Evolutionary conservation across 2,888 invertebrate genomes (phyloP).

Genomic region (Tetrapedia diversipes): DNA sequence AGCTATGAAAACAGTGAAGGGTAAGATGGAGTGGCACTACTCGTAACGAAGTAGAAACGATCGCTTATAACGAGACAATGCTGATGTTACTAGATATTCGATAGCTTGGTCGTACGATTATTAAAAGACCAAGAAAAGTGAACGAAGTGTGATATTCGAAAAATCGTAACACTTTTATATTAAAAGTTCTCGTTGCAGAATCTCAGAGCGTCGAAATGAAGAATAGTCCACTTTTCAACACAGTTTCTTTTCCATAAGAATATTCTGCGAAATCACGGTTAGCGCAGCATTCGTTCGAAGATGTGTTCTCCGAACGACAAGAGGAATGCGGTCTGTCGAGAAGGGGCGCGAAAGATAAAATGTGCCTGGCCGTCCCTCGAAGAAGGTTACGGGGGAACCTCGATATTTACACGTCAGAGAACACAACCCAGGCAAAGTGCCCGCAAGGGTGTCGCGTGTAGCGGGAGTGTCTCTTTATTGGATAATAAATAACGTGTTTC

Average conservation of each 20-base stretch:
- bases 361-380: constrained; percentile 47
- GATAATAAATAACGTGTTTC: constrained; percentile 79
- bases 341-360: constrained; percentile 59
- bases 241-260: background rate
- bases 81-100: no score
- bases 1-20: no score
- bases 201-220: no score
- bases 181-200: no score
- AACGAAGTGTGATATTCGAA: no score
- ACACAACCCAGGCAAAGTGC: constrained; percentile 62
- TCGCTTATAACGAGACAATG: no score
- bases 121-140: no score
- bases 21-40: no score
- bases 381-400: constrained; percentile 62
- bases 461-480: constrained; percentile 77
- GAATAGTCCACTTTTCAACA: no score
- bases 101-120: no score
- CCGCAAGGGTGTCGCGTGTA: constrained; percentile 68
- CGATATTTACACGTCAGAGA: constrained; percentile 76
- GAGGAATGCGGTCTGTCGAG: constrained; percentile 53
- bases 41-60: no score
- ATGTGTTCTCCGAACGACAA: constrained; percentile 28
- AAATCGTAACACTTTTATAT: no score
- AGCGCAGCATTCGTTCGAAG: constrained; percentile 6
- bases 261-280: constrained; percentile 26